Conservation (phyloP, 2,797 vertebrate species). For the Chaenodraco wilsoni region DNA sequence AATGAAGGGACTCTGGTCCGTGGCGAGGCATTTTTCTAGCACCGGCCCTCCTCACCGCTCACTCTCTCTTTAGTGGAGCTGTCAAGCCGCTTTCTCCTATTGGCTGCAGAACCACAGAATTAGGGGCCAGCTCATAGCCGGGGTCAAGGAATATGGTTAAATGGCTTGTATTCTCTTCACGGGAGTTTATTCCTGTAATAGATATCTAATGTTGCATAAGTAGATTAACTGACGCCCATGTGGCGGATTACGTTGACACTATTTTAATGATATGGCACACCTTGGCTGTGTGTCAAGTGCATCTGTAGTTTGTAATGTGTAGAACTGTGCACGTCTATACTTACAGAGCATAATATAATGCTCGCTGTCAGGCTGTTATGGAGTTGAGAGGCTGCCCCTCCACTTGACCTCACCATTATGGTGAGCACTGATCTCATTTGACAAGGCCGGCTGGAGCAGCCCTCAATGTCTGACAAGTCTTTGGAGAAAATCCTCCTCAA, state of each 20-base stretch:
- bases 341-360: conserved; percentile 70
- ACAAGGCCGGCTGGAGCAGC: conserved; percentile 83
- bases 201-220: conserved; percentile 73
- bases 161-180: conserved; percentile 68
- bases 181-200: conserved; percentile 64
- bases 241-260: conserved; percentile 64
- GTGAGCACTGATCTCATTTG: conserved; percentile 88
- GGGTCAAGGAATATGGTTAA: conserved; percentile 73
- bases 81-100: conserved; percentile 56
- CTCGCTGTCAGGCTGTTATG: conserved; percentile 80
- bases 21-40: conserved; percentile 77
- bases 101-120: conserved; percentile 57
- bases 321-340: conserved; percentile 46
- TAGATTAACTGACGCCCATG: conserved; percentile 73
- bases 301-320: conserved; percentile 55
- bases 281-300: conserved; percentile 53
- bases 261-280: conserved; percentile 58
- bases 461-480: conserved; percentile 84
- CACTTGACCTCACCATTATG: conserved; percentile 89
- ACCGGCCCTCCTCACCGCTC: conserved; percentile 73
- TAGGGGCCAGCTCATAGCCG: conserved; percentile 54
- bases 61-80: conserved; percentile 62
- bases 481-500: conserved; percentile 84
- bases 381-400: conserved; percentile 83
- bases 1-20: conserved; percentile 81